A percentile compares a stretch with the other conserved stretches of the same genome.
These are phyloP conservation scores for Myotis brandtii DNA, from an alignment of 2,113 vertebrate species.

Conservation along the genomic window DNA sequence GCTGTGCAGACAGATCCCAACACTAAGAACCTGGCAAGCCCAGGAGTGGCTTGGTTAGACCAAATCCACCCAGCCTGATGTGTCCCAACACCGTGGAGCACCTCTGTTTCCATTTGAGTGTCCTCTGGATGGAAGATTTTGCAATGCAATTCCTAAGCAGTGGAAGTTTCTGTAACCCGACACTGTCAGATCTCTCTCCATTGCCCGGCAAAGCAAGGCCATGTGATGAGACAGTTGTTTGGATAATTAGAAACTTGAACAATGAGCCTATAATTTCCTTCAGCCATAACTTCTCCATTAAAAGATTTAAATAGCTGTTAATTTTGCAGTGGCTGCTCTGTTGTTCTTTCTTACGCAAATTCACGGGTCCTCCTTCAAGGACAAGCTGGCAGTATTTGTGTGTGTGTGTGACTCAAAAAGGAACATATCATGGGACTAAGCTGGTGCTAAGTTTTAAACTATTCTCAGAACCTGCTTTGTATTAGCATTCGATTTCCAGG, in stretches of 20 bases:
- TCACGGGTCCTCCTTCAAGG: neutral
- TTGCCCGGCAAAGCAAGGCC: neutral
- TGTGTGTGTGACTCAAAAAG: neutral
- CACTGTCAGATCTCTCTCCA: neutral
- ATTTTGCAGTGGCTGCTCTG: fast-evolving
- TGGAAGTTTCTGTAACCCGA: neutral
- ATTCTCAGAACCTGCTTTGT: slow-evolving; percentile 63
- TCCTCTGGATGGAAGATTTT: neutral
- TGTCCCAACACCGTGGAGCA: neutral
- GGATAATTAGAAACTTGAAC: slow-evolving; percentile 25
- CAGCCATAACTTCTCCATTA: neutral
- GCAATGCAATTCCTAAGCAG: neutral
- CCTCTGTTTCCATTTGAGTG: neutral
- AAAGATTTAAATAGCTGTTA: slow-evolving; percentile 65
- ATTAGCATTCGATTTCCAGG: slow-evolving; percentile 14
- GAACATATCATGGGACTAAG: neutral
- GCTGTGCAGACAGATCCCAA: neutral
- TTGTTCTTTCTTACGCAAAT: neutral
- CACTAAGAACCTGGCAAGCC: neutral
- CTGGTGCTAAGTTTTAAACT: slow-evolving; percentile 23
- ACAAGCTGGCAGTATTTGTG: neutral
- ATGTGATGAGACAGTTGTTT: neutral
- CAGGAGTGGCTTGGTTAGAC: neutral
- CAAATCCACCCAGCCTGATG: neutral
- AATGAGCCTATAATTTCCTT: slow-evolving; percentile 24